Evolutionary conservation across 92 coral and sea anemone genomes (phyloP).

Genomic region (Zoanthus sociatus): DNA sequence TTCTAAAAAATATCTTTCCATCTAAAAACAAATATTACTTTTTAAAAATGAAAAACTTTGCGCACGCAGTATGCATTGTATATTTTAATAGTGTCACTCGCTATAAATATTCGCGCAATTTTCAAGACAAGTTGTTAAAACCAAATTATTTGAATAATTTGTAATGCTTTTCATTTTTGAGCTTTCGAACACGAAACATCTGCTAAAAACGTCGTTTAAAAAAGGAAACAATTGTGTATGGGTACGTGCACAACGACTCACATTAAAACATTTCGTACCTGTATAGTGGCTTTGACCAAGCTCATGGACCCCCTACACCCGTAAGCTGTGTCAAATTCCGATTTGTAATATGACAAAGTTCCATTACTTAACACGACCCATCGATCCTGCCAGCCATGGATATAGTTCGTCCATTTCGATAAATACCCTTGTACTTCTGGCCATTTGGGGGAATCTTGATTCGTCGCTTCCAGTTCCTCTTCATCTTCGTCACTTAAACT

Average conservation of each 20-base stretch:
- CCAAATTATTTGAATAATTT: too few relatives aligned
- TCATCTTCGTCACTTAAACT: constrained; percentile 97
- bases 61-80: not conserved
- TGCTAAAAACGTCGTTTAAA: not conserved
- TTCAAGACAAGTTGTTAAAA: not conserved
- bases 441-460: constrained; percentile 65
- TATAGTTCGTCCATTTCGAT: constrained; percentile 99
- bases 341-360: constrained; percentile 91
- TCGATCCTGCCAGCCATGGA: constrained; percentile 99
- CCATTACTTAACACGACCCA: constrained; percentile 96
- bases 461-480: constrained; percentile 80
- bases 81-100: not conserved
- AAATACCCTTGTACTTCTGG: constrained; percentile 89
- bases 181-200: not conserved
- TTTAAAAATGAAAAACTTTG: not conserved
- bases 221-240: not conserved
- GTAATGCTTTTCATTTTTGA: too few relatives aligned
- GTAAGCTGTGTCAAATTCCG: constrained; percentile 93
- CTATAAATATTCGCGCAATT: not conserved
- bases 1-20: not conserved
- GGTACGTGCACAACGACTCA: not conserved
- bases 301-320: constrained; percentile 99
- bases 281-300: constrained; percentile 90
- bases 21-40: not conserved
- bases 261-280: constrained; percentile 55